Evolutionary conservation across 2,797 vertebrate genomes (phyloP).

Genomic region (Spondyliosoma cantharus): DNA sequence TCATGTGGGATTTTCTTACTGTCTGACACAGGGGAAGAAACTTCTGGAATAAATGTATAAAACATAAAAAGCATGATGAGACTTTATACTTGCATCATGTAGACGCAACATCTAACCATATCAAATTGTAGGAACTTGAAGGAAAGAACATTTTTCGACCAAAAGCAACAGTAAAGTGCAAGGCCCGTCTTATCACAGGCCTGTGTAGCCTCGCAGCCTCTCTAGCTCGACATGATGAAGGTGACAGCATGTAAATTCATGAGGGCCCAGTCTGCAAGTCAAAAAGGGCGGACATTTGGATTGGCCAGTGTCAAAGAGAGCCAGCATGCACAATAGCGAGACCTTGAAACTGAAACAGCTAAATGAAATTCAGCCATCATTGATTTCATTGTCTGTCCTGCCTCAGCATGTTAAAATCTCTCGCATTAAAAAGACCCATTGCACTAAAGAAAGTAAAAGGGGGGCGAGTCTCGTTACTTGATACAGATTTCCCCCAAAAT

Average conservation of each 20-base stretch:
- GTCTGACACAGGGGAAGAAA: not conserved
- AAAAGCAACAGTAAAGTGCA: not conserved
- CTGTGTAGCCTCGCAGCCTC: not conserved
- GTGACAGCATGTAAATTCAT: not conserved
- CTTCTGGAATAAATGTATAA: not conserved
- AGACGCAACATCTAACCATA: not conserved
- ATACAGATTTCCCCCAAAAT: not conserved
- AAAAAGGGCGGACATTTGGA: not conserved
- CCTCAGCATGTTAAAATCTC: not conserved
- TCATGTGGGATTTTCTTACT: not conserved
- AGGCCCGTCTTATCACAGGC: not conserved
- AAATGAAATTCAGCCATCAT: slow-evolving; percentile 5
- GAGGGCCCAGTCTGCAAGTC: not conserved
- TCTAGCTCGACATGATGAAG: not conserved
- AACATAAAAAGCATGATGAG: not conserved
- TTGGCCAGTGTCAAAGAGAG: not conserved
- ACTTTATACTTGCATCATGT: not conserved
- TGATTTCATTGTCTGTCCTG: not conserved
- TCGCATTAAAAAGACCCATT: not conserved
- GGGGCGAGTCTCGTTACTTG: not conserved
- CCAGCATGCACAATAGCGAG: not conserved
- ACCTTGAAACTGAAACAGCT: slow-evolving; percentile 8
- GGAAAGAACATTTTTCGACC: no score
- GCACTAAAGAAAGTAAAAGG: not conserved
- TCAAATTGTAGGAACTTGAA: not conserved